Evolutionary conservation across 1,140 invertebrate genomes (phyloP).

Genomic region (Drosophila arawakana): DNA sequence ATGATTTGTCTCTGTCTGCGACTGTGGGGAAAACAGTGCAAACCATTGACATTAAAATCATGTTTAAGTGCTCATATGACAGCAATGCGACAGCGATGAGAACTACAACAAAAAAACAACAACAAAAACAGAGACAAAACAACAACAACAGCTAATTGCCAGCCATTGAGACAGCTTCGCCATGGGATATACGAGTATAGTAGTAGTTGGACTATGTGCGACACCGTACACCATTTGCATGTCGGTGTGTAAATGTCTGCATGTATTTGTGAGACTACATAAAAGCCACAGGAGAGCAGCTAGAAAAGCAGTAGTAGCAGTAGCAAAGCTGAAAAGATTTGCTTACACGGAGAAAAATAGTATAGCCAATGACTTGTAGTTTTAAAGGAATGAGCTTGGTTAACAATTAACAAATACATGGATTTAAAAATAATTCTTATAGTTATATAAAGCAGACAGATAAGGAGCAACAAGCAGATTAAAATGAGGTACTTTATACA

Average conservation of each 20-base stretch:
- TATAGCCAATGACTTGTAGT: not conserved
- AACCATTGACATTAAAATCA: conserved; percentile 84
- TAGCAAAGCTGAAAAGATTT: conserved; percentile 23
- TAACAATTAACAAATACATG: too few species aligned
- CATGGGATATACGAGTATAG: conserved; percentile 41
- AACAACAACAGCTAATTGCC: conserved; percentile 58
- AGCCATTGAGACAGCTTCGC: conserved; percentile 68
- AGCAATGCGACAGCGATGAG: conserved; percentile 66
- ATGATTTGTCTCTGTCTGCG: conserved; percentile 1
- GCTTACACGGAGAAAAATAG: conserved; percentile 11
- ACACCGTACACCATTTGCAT: conserved; percentile 51
- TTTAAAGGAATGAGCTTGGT: too few species aligned
- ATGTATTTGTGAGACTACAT: conserved; percentile 18
- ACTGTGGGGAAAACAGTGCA: conserved; percentile 41
- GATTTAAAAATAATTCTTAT: too few species aligned
- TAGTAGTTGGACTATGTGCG: conserved; percentile 12
- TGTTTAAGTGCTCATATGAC: conserved; percentile 80
- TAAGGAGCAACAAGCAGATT: too few species aligned
- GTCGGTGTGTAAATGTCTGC: not conserved
- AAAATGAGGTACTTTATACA: too few species aligned
- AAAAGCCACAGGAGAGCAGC: conserved; percentile 26
- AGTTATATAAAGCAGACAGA: too few species aligned
- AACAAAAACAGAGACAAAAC: conserved; percentile 18
- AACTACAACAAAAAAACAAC: conserved; percentile 23
- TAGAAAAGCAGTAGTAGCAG: conserved; percentile 31